Percentiles rank a stretch among this genome's conserved stretches.
Conservation (phyloP, 2,888 invertebrate species). For the Catocala sponsa region DNA sequence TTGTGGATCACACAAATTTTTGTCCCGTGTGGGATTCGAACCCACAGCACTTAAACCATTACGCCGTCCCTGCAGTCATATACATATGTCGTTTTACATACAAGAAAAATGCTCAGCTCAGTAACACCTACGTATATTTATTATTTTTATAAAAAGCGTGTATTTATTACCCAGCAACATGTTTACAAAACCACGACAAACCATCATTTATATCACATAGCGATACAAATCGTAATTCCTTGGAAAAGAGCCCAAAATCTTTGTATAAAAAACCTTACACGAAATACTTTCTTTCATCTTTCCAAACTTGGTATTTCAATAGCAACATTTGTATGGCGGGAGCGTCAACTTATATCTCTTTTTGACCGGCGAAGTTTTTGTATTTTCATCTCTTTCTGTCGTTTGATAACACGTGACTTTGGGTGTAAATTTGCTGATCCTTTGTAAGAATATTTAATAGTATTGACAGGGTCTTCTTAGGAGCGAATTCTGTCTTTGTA, state of each 20-base stretch:
- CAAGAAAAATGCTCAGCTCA: too few relatives aligned
- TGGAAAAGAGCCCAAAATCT: constrained; percentile 29
- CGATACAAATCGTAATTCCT: constrained; percentile 24
- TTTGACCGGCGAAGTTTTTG: background rate
- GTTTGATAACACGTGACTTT: constrained; percentile 41
- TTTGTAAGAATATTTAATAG: background rate
- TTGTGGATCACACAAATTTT: too few relatives aligned
- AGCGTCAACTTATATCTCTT: constrained; percentile 24
- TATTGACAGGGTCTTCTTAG: background rate
- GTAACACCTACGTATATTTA: too few relatives aligned
- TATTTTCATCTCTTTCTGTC: constrained; percentile 27
- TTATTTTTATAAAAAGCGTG: too few relatives aligned
- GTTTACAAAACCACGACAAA: too few relatives aligned
- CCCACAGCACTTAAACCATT: too few relatives aligned
- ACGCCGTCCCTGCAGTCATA: too few relatives aligned
- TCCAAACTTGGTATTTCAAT: constrained; percentile 40
- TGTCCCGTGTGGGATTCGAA: too few relatives aligned
- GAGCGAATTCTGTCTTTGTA: too few relatives aligned
- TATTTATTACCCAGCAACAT: too few relatives aligned
- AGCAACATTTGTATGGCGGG: constrained; percentile 40
- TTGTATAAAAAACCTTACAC: constrained; percentile 17
- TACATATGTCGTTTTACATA: too few relatives aligned
- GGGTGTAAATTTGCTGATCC: constrained; percentile 39
- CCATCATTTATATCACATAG: too few relatives aligned
- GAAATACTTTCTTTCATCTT: constrained; percentile 44